phyloP scores from a whole-genome alignment of 53 echinoderm and acorn worm genomes.

The Patiria pectinifera region DNA sequence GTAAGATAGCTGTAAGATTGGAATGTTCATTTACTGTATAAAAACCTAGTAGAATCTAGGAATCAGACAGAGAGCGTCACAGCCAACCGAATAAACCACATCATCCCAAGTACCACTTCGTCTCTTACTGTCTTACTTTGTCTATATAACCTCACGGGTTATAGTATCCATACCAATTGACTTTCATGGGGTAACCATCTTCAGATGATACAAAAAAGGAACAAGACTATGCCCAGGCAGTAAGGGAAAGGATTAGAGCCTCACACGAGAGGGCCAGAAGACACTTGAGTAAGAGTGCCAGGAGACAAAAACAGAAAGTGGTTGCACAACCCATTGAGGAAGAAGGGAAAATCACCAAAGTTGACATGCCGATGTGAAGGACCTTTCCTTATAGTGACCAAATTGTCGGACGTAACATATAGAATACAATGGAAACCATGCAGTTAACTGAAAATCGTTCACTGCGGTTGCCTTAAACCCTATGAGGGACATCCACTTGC shows the following conservation, averaged over 20 bases:
- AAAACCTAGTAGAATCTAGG: no score
- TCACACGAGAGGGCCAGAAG: conserved; percentile 14
- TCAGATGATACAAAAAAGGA: no score
- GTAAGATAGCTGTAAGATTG: no score
- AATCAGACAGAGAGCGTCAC: no score
- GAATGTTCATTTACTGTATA: no score
- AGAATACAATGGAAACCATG: conserved; percentile 39
- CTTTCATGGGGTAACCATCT: no score
- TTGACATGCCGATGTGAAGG: conserved; percentile 16
- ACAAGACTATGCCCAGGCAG: not conserved
- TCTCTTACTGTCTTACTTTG: no score
- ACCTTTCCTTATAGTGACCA: conserved; percentile 19
- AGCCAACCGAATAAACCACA: no score
- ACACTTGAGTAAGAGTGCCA: not conserved
- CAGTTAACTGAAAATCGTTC: not conserved
- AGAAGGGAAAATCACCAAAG: conserved; percentile 23
- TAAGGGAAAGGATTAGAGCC: conserved; percentile 22
- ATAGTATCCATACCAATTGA: no score
- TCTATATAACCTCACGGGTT: no score
- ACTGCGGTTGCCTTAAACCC: conserved; percentile 27
- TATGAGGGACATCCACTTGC: not conserved
- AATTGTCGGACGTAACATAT: conserved; percentile 36
- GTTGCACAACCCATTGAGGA: conserved; percentile 10
- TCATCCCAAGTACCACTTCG: no score
- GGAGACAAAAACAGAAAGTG: conserved; percentile 24